A percentile compares a stretch with the other conserved stretches of the same genome.
phyloP scores from a whole-genome alignment of 1,140 invertebrate genomes.

The Aphelinus certus region DNA sequence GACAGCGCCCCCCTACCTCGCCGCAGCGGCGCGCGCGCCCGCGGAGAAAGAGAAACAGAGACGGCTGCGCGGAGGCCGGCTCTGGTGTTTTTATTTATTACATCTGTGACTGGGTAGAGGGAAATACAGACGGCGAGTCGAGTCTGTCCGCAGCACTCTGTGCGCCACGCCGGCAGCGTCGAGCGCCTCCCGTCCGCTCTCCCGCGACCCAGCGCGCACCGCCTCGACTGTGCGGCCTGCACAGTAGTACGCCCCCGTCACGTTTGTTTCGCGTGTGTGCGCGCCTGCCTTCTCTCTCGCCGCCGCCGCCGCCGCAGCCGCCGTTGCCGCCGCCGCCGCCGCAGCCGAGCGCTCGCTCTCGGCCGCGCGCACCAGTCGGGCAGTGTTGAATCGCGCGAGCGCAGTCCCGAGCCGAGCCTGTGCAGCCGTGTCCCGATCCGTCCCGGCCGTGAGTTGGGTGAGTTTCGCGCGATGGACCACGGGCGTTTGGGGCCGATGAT shows the following conservation, averaged over 20 bases:
- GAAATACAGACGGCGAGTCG: constrained; percentile 66
- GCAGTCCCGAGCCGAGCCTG: not conserved
- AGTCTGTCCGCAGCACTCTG: constrained; percentile 58
- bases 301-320: not conserved
- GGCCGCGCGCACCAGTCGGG: not conserved
- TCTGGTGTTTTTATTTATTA: constrained; percentile 74
- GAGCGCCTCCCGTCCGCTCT: constrained; percentile 1
- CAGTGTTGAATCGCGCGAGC: too few species aligned
- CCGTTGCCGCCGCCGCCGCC: not conserved
- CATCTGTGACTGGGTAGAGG: constrained; percentile 71
- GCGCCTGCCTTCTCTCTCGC: too few species aligned
- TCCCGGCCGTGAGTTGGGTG: not conserved
- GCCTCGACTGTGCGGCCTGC: too few species aligned
- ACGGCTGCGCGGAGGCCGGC: constrained; percentile 20
- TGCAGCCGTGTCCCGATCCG: not conserved
- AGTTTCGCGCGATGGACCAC: too few species aligned
- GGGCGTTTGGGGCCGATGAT: too few species aligned
- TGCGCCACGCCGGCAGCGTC: constrained; percentile 21
- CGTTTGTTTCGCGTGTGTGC: too few species aligned
- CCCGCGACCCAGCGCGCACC: not conserved
- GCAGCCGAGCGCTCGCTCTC: not conserved
- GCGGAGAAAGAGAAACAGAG: constrained; percentile 20
- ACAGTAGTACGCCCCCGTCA: too few species aligned
- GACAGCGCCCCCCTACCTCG: not conserved
- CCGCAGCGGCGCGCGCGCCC: constrained; percentile 15